Percentiles rank a stretch among this genome's conserved stretches.
phyloP scores from a whole-genome alignment of 2,888 invertebrate genomes.

The Kryphioiulus occultus region DNA sequence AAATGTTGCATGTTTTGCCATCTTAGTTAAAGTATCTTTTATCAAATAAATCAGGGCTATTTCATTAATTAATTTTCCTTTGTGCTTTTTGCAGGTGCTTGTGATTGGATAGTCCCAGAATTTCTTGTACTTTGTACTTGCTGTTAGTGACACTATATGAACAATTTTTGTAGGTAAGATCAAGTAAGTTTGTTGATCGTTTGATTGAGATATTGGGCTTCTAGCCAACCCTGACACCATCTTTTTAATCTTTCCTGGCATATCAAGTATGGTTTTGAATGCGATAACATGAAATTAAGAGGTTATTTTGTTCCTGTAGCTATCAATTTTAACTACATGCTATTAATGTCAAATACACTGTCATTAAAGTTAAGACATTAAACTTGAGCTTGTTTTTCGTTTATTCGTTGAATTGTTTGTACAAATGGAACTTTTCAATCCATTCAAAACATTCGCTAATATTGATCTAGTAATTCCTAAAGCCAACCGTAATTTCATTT shows the following conservation, averaged over 20 bases:
- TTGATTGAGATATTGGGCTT: background rate
- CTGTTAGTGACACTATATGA: too few species aligned
- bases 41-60: too few species aligned
- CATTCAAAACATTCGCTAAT: background rate
- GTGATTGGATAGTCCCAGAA: too few species aligned
- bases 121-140: too few species aligned
- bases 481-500: background rate
- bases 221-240: background rate
- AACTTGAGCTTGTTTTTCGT: slow-evolving; percentile 2
- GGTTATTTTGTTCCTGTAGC: background rate
- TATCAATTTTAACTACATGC: background rate
- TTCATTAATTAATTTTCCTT: background rate
- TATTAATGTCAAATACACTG: background rate
- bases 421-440: background rate
- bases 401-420: background rate
- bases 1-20: too few species aligned
- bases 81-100: background rate
- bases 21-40: too few species aligned
- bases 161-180: background rate
- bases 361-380: background rate
- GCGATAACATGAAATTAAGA: background rate
- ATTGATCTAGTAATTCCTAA: background rate
- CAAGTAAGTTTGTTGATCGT: background rate
- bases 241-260: background rate
- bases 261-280: background rate